Conservation (phyloP, 1,140 invertebrate genomes). For the Kradibia gibbosae region DNA sequence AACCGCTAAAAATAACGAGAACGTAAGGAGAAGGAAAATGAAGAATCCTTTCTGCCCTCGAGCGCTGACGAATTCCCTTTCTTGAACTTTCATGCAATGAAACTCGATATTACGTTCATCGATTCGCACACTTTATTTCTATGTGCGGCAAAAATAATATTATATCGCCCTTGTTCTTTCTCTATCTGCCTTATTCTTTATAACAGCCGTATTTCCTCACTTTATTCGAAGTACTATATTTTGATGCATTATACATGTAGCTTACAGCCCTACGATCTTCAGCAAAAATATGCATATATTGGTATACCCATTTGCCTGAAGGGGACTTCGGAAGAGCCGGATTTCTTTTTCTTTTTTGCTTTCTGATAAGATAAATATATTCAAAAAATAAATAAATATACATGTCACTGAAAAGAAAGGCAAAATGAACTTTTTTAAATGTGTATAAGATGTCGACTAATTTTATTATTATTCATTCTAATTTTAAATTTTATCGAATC, state of each 20-base stretch:
- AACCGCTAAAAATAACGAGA: constrained; percentile 22
- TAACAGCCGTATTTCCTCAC: neutral
- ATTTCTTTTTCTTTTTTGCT: neutral
- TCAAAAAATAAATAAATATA: neutral
- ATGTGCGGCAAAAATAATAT: constrained; percentile 15
- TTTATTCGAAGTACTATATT: constrained; percentile 2
- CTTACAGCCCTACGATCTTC: neutral
- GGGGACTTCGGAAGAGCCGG: neutral
- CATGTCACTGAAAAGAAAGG: too few species aligned
- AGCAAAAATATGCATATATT: neutral
- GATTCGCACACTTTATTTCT: constrained; percentile 39
- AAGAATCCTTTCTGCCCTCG: constrained; percentile 24
- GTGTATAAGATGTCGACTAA: too few species aligned
- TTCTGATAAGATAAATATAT: neutral
- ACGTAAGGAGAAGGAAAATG: constrained; percentile 1
- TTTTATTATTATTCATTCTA: too few species aligned
- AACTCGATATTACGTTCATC: constrained; percentile 43
- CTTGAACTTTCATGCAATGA: constrained; percentile 15
- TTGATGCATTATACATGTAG: constrained; percentile 20
- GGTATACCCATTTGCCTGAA: neutral
- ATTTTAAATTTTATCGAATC: too few species aligned
- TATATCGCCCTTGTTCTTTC: neutral
- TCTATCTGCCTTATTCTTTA: neutral
- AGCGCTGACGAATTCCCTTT: neutral
- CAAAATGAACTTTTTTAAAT: too few species aligned